Base-by-base conservation (phyloP, 2,888 invertebrate genomes). In the Stegophylla sp. region DNA sequence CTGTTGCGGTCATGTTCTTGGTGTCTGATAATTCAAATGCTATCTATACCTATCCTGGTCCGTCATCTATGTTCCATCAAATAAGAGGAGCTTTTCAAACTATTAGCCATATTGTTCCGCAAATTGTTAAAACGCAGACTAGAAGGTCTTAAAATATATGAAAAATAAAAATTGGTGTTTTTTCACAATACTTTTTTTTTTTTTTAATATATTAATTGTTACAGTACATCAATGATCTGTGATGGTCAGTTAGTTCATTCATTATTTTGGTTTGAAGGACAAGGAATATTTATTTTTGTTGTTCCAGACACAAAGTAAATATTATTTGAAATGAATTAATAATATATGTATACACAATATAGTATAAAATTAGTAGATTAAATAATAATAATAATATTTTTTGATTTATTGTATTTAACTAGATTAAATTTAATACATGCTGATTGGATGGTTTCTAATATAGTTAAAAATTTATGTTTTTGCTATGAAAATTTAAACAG, bases 21-120 rank as follows among this genome's bases (percentile, higher is more conserved):
- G 34, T n/a, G 51, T 17, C 59, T 48, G 69, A 79, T 17, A 79
- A 34, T 23, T 61, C 79, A 59, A 48, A 79, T 51, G 61, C 61
- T 61, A 7, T 79, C 12, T 79, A 79, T n/a, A 23, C 71, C 0
- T 79, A 61, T 71, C 79, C 71, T 34, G 34, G 69, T 13, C 23
- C 17, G 15, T 79, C 41, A 10, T 71, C 61, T 41, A 71, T 79
- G 61, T 79, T 79, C 20, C 23, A 79, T 51, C 67, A 79, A 51
- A 79, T 83, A 34, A 83, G 51, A 74, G 83, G 83, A 73, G 83
- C 83, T 45, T 75, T 83, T 28, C 61, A 81, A 45, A 83, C 83
- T 59, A 71, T 83, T 23, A 64, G 59, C 34, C 79, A 83, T 64
- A 74, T 83, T 23, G 20, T 82, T 71, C 82, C 82, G 7, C 74